Evolutionary conservation across 1,140 invertebrate genomes (phyloP).

Genomic region (Papilio machaon): DNA sequence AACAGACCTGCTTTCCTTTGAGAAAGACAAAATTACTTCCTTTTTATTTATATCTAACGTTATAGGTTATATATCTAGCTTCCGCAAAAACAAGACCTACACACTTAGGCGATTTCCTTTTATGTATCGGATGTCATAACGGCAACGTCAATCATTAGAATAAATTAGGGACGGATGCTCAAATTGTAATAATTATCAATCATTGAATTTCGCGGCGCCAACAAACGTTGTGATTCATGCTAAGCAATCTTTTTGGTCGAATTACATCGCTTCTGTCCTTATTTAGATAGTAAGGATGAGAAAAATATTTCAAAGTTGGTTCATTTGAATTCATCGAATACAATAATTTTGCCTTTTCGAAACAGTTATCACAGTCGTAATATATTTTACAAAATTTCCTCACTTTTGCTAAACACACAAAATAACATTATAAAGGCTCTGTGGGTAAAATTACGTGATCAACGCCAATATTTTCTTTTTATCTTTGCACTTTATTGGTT

Average conservation of each 20-base stretch:
- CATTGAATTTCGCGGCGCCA: background rate
- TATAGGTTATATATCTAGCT: background rate
- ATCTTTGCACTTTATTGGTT: background rate
- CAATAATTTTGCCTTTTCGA: no score
- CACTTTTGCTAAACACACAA: background rate
- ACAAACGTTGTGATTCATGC: background rate
- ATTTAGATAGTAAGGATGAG: background rate
- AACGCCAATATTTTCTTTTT: background rate
- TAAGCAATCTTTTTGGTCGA: background rate
- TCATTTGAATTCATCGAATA: background rate
- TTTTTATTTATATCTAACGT: background rate
- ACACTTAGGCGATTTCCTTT: conserved; percentile 11
- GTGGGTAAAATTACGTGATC: background rate
- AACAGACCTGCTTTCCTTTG: background rate
- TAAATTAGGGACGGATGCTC: background rate
- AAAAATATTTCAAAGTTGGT: background rate
- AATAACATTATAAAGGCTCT: background rate
- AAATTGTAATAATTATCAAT: conserved; percentile 9
- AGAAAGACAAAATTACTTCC: conserved; percentile 11
- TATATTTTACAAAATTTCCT: no score
- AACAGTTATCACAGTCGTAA: no score
- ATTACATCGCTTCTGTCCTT: background rate
- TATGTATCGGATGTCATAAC: background rate
- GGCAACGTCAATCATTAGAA: background rate
- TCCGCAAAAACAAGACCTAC: conserved; percentile 10